Percentiles rank a stretch among this genome's conserved stretches.
Evolutionary conservation across 2,797 vertebrate species (phyloP).

Genomic region (Ibycter americanus): DNA sequence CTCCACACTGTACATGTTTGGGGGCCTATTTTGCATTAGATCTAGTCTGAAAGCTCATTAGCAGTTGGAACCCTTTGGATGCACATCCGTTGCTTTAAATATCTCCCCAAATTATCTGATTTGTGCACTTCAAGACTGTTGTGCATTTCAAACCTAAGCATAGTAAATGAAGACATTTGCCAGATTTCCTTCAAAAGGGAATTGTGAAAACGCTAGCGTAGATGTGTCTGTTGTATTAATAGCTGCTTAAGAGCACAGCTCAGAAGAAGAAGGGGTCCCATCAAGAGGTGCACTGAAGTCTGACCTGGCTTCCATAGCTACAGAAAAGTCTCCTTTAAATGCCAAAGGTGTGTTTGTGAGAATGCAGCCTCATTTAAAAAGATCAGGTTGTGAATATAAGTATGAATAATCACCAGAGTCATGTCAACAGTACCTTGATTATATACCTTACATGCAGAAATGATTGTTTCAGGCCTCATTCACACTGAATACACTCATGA

Average conservation of each 20-base stretch:
- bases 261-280: neutral
- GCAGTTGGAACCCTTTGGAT: neutral
- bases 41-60: neutral
- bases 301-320: neutral
- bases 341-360: neutral
- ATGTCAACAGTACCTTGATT: neutral
- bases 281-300: neutral
- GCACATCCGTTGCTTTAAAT: neutral
- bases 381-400: neutral
- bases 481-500: neutral
- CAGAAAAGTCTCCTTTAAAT: neutral
- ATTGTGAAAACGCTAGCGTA: neutral
- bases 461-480: neutral
- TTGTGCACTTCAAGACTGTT: neutral
- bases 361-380: neutral
- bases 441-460: neutral
- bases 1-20: accelerated
- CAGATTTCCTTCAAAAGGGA: neutral
- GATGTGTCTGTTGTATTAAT: neutral
- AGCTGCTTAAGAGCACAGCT: neutral
- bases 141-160: neutral
- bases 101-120: neutral
- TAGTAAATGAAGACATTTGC: neutral
- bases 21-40: neutral
- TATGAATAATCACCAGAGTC: slow-evolving; percentile 13